A percentile compares a stretch with the other conserved stretches of the same genome.
phyloP scores from a whole-genome alignment of 2,888 invertebrate genomes.

The Dendrolimus pini region DNA sequence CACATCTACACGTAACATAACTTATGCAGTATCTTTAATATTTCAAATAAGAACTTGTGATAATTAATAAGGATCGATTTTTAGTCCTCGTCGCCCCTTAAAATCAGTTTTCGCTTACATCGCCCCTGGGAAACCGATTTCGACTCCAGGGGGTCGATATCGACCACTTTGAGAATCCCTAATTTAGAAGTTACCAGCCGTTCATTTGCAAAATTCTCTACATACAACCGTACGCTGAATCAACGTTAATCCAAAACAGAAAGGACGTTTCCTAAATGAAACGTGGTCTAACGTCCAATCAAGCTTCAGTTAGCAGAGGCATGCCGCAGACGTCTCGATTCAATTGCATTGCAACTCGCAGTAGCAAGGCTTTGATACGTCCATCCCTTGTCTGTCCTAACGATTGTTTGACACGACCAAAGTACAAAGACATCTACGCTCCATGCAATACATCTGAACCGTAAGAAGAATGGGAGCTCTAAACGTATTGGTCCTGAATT shows the following conservation, averaged over 20 bases:
- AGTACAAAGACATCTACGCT: conserved; percentile 33
- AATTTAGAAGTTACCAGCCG: too few species aligned
- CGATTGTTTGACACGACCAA: conserved; percentile 58
- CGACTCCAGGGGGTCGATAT: too few species aligned
- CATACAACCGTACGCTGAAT: conserved; percentile 10
- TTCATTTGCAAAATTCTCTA: too few species aligned
- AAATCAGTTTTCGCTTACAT: too few species aligned
- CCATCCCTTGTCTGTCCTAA: conserved; percentile 73
- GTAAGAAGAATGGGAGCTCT: conserved; percentile 28
- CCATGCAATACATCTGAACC: conserved; percentile 12
- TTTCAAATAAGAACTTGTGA: too few species aligned
- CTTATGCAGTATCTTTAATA: too few species aligned
- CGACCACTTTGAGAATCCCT: too few species aligned
- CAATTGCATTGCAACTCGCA: conserved; percentile 71
- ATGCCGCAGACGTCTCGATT: conserved; percentile 69
- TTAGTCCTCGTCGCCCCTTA: too few species aligned
- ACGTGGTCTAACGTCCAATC: conserved; percentile 65
- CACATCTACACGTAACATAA: too few species aligned
- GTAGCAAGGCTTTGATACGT: conserved; percentile 71
- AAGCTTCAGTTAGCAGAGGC: conserved; percentile 59
- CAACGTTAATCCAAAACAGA: conserved; percentile 27
- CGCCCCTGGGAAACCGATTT: too few species aligned
- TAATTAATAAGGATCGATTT: too few species aligned
- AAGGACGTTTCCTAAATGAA: conserved; percentile 51
- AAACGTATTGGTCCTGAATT: conserved; percentile 34